Base-by-base conservation (phyloP, 2,113 vertebrate genomes). In the Pygoscelis antarcticus region DNA sequence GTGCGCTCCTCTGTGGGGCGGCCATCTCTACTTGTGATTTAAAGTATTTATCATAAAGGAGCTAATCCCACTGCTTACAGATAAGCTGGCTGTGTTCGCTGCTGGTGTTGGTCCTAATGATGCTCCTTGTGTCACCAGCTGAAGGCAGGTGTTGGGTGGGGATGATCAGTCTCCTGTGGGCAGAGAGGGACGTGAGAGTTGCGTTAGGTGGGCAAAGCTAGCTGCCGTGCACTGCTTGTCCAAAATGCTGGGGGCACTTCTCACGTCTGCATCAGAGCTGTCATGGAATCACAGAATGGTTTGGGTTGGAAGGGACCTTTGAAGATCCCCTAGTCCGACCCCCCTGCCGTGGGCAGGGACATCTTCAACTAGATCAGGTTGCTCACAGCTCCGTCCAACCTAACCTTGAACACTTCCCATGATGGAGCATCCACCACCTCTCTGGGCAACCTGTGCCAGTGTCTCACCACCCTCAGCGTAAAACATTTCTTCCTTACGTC, bases 311-410 rank as follows among this genome's bases (percentile, higher is more conserved):
- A 52, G 12, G 7, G 10, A 44, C 18, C 61, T 71, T 14, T 14
- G 3, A 58, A 79, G 16, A 2, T 9, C 30, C 10, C 11, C 26
- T 2, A 25, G 29, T 25, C 47, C 57, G 46, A 46, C 10, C 1
- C 7, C 1, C 1, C 7, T 54, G 22, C 54, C 22, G 1, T 3
- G 11, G 8, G 6, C 77, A 80, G 77, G 46, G 40, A 27, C 51
- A 38, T 4, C 21, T 92, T 2, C 22, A 10, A 19, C 29, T 3
- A 0, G 10, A 16, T 4, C 61, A 62, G 30, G 6, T 0, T 55
- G 46, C 16, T 79, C 68, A 21, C 3, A 57, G 36, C 46, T 21
- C 10, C 0, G 0, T 40, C 47, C 62, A 40, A 3, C 47, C 47
- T 71, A 2, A 1, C 15, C 49, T 72, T 38, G 15, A 25, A 29